Evolutionary conservation across 2,888 invertebrate genomes (phyloP), one percentile per base, ranked within the genome.

Genomic region (Drosophila pseudotakahashii): DNA sequence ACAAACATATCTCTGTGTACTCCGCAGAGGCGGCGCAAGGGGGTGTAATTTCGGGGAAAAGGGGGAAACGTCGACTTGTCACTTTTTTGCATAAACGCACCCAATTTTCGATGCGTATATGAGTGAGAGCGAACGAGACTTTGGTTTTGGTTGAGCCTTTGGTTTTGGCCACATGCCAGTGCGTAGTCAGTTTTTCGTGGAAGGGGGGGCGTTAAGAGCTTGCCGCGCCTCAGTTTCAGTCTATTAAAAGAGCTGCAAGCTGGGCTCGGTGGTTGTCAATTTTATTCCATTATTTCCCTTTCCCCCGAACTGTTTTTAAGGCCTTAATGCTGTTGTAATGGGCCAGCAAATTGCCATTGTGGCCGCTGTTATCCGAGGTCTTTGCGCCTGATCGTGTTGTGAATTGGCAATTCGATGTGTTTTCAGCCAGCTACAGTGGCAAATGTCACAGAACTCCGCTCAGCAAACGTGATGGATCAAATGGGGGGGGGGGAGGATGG

Each of bases 81-180:
- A 79, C 81, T 71, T 88, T 71, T 88, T 88, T 81, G 81, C 81
- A 81, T 81, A 81, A 88, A 82, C 81, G 88, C 81, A 88, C 81
- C 81, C 81, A 81, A 81, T 86, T 81, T 88, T 74, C 69, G 75
- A 86, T 83, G 79, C 82, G 82, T 85, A 52, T 52, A 66, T 37
- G 75, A 47, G 66, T 48, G 52, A 58, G 54, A 62, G 62, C 51
- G 39, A 44, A 51, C 19, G 44, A 34, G 47, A 34, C 58, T 60
- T 60, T 77, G 44, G 30, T 9, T 5, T 45, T 14, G 47, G 30
- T 47, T n/a, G n/a, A n/a, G n/a, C n/a, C n/a, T 32, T 48, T 48
- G 47, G 30, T 47, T 32, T 48, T 48, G 84, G 85, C 68, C 73
- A 78, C 85, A 81, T 81, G 83, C 88, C 88, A 73, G 64, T 86